Percentiles rank a stretch among this genome's conserved stretches.
Conservation (phyloP, 2,888 invertebrate genomes). For the Cheiracanthium punctorium region DNA sequence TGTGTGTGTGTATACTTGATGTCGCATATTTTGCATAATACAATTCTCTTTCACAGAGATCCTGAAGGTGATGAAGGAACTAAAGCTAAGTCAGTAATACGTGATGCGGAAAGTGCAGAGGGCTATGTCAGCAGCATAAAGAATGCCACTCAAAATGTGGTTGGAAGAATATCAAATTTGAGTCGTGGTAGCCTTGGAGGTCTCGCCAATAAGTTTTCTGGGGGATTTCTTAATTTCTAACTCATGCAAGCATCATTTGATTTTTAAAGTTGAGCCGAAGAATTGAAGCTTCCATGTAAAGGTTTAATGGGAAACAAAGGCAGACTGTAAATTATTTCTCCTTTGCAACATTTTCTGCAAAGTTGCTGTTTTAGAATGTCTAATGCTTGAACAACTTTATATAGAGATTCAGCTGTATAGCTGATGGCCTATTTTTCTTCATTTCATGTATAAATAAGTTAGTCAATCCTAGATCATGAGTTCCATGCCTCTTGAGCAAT, state of each 20-base stretch:
- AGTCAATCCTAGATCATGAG: constrained; percentile 12
- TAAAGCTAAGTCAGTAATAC: constrained; percentile 76
- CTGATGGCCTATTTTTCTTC: not conserved
- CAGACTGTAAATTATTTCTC: constrained; percentile 15
- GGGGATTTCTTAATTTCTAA: constrained; percentile 75
- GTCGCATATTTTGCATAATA: not conserved
- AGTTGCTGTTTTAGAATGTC: constrained; percentile 59
- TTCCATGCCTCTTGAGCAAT: constrained; percentile 51
- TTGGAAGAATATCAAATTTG: constrained; percentile 91
- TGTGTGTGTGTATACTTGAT: not conserved
- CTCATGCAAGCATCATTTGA: constrained; percentile 27
- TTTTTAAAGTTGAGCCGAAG: not conserved
- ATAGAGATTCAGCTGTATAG: not conserved
- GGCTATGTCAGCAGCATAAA: constrained; percentile 85
- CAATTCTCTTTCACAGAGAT: constrained; percentile 72
- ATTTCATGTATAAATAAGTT: not conserved
- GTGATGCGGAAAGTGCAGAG: constrained; percentile 81
- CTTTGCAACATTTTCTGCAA: constrained; percentile 31
- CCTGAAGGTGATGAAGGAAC: constrained; percentile 78
- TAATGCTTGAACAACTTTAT: constrained; percentile 12
- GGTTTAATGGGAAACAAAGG: constrained; percentile 13
- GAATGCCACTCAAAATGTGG: constrained; percentile 88
- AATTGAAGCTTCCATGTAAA: constrained; percentile 17
- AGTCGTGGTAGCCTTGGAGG: constrained; percentile 94
- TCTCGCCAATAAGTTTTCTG: constrained; percentile 90